Evolutionary conservation across 2,113 vertebrate genomes (phyloP).

Genomic region (Sylvia atricapilla): DNA sequence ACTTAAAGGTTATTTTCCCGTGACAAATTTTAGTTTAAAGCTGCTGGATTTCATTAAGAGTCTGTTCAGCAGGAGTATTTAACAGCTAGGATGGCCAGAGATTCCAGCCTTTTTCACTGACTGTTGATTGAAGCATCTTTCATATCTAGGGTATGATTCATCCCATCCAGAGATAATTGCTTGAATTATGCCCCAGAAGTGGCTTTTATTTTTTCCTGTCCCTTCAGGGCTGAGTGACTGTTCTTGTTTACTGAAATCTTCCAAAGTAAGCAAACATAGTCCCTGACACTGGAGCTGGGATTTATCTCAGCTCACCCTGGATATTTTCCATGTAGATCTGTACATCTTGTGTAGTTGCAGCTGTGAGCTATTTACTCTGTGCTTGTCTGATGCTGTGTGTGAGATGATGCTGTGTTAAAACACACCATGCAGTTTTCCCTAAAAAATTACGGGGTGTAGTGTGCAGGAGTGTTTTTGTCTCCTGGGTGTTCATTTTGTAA

Average conservation of each 20-base stretch:
- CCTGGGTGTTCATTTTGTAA: not conserved
- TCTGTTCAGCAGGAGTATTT: not conserved
- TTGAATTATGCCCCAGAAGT: not conserved
- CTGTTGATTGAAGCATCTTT: not conserved
- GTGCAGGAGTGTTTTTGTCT: not conserved
- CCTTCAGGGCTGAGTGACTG: not conserved
- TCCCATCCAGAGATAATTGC: not conserved
- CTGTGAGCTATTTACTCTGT: not conserved
- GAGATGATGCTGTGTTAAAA: not conserved
- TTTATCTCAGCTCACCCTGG: not conserved
- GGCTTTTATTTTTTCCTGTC: not conserved
- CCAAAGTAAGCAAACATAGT: not conserved
- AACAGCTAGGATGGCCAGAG: not conserved
- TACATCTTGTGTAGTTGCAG: not conserved
- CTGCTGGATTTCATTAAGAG: not conserved
- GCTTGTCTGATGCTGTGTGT: not conserved
- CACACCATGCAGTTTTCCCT: not conserved
- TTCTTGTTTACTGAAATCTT: not conserved
- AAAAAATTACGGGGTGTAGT: accelerated
- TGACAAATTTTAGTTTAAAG: not conserved
- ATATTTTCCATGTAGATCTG: not conserved
- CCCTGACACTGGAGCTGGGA: not conserved
- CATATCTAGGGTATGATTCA: not conserved
- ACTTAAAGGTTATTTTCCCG: not conserved
- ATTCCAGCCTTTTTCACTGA: not conserved